Evolutionary conservation across 1,140 invertebrate species (phyloP), one percentile per base, ranked within the genome.

Genomic region (Octopus bimaculoides): DNA sequence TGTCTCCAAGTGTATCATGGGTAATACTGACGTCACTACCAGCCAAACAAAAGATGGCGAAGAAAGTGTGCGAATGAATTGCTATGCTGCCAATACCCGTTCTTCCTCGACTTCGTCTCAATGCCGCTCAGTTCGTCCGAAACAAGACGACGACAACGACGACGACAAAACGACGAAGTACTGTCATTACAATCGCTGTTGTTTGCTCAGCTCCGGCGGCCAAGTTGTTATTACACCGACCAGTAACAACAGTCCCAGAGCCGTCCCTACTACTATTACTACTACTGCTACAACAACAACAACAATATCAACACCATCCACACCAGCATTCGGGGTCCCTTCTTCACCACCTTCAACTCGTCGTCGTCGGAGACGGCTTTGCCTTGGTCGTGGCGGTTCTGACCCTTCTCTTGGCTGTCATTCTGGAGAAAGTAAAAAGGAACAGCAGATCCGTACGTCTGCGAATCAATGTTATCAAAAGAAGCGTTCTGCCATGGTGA

Each of bases 31-130:
- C 66, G 66, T 71, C 66, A 71, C 17, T 71, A n/a, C 66, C 5
- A 71, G 26, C 66, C 66, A 71, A 71, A 71, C 66, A 10, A 71
- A 71, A 71, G 66, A 71, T 71, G 66, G 66, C 66, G 66, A 71
- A 17, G 66, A 71, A 17, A 71, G 66, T 20, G 14, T 71, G 66
- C 66, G 66, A 71, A 71, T 71, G 66, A 71, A 20, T 71, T 71
- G 66, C 66, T 71, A 71, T 71, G 66, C 66, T 71, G 66, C 14
- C 66, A 71, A 20, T 71, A 71, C 66, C 66, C 66, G 66, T 17
- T 71, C 66, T 12, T 71, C 66, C 6, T 71, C 66, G 14, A n/a
- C 66, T 5, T 71, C 66, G 7, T 71, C 66, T 5, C 14, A 8
- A 5, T 14, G 26, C 14, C 26, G 66, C 66, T 17, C 8, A 6